These are phyloP conservation scores for Dione vanillae DNA, from an alignment of 2,888 invertebrate genomes.

Conservation along the genomic window DNA sequence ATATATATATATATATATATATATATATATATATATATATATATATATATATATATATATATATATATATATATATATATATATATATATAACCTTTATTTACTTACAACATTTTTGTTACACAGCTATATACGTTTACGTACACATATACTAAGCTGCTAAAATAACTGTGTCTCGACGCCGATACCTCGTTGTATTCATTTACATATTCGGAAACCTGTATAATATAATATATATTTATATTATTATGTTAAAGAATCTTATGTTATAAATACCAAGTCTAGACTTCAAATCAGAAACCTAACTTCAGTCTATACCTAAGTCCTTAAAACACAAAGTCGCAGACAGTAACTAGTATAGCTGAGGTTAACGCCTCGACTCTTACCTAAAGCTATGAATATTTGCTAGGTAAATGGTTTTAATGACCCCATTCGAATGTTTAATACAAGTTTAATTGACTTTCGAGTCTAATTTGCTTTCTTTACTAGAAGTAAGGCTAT, in stretches of 20 bases:
- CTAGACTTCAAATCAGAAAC: constrained; percentile 12
- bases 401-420: constrained; percentile 4
- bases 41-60: too few relatives aligned
- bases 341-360: constrained; percentile 2
- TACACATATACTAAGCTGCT: too few relatives aligned
- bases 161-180: too few relatives aligned
- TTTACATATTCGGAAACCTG: neutral
- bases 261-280: neutral
- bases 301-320: neutral
- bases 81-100: too few relatives aligned
- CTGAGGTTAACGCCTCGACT: neutral
- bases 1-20: too few relatives aligned
- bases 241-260: neutral
- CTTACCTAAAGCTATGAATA: constrained; percentile 5
- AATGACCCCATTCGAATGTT: constrained; percentile 1
- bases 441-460: constrained; percentile 1
- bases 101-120: too few relatives aligned
- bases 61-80: too few relatives aligned
- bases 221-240: neutral
- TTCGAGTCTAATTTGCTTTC: neutral
- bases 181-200: neutral
- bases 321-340: neutral
- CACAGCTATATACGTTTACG: too few relatives aligned
- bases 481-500: neutral
- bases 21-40: too few relatives aligned